A percentile compares a stretch with the other conserved stretches of the same genome.
phyloP scores from a whole-genome alignment of 2,113 vertebrate genomes.

The Cyprinodon brontotheroides region DNA sequence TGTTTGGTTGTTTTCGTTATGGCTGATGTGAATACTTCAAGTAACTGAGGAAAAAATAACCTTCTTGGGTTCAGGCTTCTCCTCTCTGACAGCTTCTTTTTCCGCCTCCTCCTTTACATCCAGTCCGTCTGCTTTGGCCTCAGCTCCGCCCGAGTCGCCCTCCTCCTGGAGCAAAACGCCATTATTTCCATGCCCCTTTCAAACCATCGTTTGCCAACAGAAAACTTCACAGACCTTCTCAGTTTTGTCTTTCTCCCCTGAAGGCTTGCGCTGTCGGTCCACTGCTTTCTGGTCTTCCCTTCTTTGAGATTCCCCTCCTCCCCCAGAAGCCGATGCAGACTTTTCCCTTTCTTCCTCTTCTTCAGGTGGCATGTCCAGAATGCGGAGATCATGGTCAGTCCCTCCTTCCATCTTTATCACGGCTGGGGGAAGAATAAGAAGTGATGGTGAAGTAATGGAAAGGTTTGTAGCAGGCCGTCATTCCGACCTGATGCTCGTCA shows the following conservation, averaged over 20 bases:
- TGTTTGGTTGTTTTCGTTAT: background rate
- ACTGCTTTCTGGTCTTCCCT: constrained; percentile 64
- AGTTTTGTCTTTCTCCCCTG: constrained; percentile 67
- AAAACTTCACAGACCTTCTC: constrained; percentile 55
- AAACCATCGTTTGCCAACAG: background rate
- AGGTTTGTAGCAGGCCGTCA: background rate
- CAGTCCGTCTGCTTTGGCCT: constrained; percentile 40
- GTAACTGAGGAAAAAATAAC: constrained; percentile 47
- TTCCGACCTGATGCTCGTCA: background rate
- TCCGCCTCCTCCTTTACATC: constrained; percentile 58
- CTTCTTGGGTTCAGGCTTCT: constrained; percentile 83
- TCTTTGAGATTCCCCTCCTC: constrained; percentile 57
- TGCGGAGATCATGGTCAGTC: constrained; percentile 87
- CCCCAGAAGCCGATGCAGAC: constrained; percentile 22
- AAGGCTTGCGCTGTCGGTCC: constrained; percentile 62
- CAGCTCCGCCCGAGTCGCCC: constrained; percentile 37
- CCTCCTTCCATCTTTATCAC: constrained; percentile 97
- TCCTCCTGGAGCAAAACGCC: constrained; percentile 60
- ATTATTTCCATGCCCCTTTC: constrained; percentile 6
- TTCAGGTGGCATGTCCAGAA: constrained; percentile 86
- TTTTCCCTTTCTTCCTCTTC: constrained; percentile 80
- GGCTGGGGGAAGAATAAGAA: constrained; percentile 68
- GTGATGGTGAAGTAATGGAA: background rate
- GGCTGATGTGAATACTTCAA: background rate
- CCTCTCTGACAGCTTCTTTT: constrained; percentile 78